Evolutionary conservation across 2,888 invertebrate genomes (phyloP).

Genomic region (Synanthedon myopaeformis): DNA sequence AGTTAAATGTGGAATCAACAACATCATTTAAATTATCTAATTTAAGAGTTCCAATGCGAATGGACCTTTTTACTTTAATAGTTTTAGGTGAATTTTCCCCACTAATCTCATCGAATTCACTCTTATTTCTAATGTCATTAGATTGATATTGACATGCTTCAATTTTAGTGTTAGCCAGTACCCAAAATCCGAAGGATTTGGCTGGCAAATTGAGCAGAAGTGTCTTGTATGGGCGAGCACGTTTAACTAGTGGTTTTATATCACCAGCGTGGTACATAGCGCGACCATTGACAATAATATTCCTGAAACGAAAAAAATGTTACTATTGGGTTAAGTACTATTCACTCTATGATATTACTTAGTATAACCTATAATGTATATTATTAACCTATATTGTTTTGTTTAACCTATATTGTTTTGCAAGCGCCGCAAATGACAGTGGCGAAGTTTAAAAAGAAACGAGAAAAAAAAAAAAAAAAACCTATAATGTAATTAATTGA

Average conservation of each 20-base stretch:
- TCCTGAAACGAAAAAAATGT: constrained; percentile 42
- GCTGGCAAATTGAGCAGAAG: constrained; percentile 73
- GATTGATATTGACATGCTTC: constrained; percentile 58
- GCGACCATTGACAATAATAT: constrained; percentile 74
- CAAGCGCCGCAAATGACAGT: too few species aligned
- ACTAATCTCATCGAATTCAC: constrained; percentile 14
- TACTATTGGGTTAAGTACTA: too few species aligned
- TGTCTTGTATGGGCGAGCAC: constrained; percentile 61
- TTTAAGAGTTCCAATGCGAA: background rate
- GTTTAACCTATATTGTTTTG: too few species aligned
- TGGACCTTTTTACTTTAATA: constrained; percentile 1
- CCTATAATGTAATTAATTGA: too few species aligned
- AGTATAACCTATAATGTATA: too few species aligned
- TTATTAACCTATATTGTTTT: too few species aligned
- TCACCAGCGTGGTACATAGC: constrained; percentile 70
- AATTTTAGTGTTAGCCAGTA: constrained; percentile 74
- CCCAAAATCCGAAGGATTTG: constrained; percentile 80
- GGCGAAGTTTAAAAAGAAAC: too few species aligned
- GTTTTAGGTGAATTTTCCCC: constrained; percentile 11
- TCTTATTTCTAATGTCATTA: constrained; percentile 9
- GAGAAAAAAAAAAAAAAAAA: too few species aligned
- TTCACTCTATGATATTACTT: too few species aligned
- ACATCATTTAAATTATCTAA: background rate
- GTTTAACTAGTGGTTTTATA: constrained; percentile 64
- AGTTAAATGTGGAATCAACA: background rate